Evolutionary conservation across 1,140 invertebrate species (phyloP).

Genomic region (Mycetomoellerius zeteki): DNA sequence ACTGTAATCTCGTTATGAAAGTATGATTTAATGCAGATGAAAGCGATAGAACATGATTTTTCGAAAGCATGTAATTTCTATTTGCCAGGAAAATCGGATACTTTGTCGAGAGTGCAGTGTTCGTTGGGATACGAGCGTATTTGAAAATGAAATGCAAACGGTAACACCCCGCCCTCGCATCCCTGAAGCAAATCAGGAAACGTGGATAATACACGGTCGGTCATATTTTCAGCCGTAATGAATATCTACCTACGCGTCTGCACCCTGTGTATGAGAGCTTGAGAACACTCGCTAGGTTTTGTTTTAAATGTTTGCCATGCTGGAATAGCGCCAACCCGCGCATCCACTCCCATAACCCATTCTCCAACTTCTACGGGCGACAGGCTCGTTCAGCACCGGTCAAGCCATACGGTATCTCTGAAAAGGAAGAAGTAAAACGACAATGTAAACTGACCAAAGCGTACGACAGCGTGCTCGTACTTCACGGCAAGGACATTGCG

Average conservation of each 20-base stretch:
- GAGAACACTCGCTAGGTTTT: constrained; percentile 65
- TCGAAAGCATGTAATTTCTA: constrained; percentile 10
- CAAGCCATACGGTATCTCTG: constrained; percentile 16
- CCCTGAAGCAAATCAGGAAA: constrained; percentile 59
- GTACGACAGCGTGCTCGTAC: constrained; percentile 57
- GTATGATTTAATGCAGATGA: background rate
- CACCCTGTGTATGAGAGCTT: constrained; percentile 37
- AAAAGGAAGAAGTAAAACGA: constrained; percentile 41
- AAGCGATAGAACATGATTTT: background rate
- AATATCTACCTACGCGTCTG: constrained; percentile 65
- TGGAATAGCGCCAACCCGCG: constrained; percentile 68
- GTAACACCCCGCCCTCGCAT: background rate
- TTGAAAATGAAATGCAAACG: constrained; percentile 1
- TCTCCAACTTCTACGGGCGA: constrained; percentile 19
- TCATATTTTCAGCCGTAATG: constrained; percentile 70
- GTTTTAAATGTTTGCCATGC: constrained; percentile 71
- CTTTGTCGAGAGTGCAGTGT: background rate
- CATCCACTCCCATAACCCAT: constrained; percentile 22
- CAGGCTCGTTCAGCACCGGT: constrained; percentile 18
- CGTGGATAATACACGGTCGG: constrained; percentile 61
- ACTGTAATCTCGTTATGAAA: background rate
- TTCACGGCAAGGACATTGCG: constrained; percentile 62
- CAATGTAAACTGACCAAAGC: constrained; percentile 62
- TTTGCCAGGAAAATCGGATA: background rate
- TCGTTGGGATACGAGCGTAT: background rate